These are phyloP conservation scores for Gallinago solitaria DNA, from an alignment of 2,797 vertebrate species.

Conservation along the genomic window DNA sequence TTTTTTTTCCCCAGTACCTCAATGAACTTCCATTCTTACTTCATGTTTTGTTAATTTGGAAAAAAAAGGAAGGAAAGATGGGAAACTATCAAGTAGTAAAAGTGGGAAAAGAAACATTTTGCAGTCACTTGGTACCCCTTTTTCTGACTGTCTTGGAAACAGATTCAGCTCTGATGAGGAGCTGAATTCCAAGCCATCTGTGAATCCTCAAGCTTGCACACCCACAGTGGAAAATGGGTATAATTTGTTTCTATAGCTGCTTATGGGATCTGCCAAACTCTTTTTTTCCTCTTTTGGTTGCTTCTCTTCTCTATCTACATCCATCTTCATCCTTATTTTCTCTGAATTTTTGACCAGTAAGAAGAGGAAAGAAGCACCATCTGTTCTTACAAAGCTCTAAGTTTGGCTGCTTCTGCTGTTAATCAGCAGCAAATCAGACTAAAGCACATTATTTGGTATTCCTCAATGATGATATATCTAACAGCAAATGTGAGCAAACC, in stretches of 20 bases:
- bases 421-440: slow-evolving; percentile 43
- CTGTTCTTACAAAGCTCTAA: slow-evolving; percentile 62
- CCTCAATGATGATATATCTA: neutral
- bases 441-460: slow-evolving; percentile 17
- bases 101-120: neutral
- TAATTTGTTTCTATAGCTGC: slow-evolving; percentile 65
- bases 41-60: neutral
- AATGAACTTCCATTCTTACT: neutral
- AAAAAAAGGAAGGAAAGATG: neutral
- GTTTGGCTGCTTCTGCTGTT: slow-evolving; percentile 42
- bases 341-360: slow-evolving; percentile 60
- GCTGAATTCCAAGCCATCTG: slow-evolving; percentile 64
- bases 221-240: slow-evolving; percentile 64
- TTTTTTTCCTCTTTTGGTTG: slow-evolving; percentile 16
- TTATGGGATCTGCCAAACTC: slow-evolving; percentile 44
- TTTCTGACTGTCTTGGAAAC: slow-evolving; percentile 36
- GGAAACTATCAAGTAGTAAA: neutral
- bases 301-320: slow-evolving; percentile 31
- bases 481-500: slow-evolving; percentile 7
- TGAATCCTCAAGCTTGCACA: slow-evolving; percentile 63
- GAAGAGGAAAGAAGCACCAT: slow-evolving; percentile 60
- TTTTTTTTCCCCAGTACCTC: neutral
- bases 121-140: neutral
- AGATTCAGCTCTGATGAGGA: slow-evolving; percentile 14
- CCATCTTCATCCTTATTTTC: slow-evolving; percentile 54